Conservation (phyloP, 2,113 vertebrate species). For the Labeo rohita region DNA sequence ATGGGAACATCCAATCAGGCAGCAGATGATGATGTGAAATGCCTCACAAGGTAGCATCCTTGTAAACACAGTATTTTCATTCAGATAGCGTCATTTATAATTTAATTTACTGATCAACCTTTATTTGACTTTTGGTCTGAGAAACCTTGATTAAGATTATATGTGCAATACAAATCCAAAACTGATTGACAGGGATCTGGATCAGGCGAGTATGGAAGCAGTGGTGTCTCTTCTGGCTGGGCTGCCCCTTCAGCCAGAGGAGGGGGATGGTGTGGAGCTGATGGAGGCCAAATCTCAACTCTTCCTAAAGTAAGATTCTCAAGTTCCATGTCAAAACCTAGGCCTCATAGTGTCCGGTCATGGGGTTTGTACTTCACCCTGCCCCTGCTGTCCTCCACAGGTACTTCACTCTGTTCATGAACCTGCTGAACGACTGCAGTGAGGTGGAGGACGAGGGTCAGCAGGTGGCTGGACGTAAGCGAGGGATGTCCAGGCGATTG, state of each 20-base stretch:
- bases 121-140: neutral
- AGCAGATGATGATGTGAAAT: slow-evolving; percentile 95
- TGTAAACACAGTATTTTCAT: neutral
- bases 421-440: slow-evolving; percentile 96
- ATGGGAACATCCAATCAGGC: slow-evolving; percentile 99
- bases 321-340: neutral
- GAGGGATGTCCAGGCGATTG: slow-evolving; percentile 92
- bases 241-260: slow-evolving; percentile 93
- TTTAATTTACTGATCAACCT: neutral
- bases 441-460: slow-evolving; percentile 93
- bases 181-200: slow-evolving; percentile 83
- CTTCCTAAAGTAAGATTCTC: slow-evolving; percentile 90
- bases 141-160: neutral
- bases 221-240: slow-evolving; percentile 95
- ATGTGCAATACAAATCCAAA: neutral
- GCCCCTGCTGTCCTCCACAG: slow-evolving; percentile 65
- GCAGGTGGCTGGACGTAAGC: slow-evolving; percentile 87
- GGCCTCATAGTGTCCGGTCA: neutral
- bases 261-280: slow-evolving; percentile 95
- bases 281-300: slow-evolving; percentile 99
- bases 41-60: slow-evolving; percentile 86
- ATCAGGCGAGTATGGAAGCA: slow-evolving; percentile 98
- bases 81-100: neutral
- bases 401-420: slow-evolving; percentile 98
- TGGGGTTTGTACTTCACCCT: neutral